Base-by-base conservation (phyloP, 2,888 invertebrate genomes). In the Dendrolimus pini region DNA sequence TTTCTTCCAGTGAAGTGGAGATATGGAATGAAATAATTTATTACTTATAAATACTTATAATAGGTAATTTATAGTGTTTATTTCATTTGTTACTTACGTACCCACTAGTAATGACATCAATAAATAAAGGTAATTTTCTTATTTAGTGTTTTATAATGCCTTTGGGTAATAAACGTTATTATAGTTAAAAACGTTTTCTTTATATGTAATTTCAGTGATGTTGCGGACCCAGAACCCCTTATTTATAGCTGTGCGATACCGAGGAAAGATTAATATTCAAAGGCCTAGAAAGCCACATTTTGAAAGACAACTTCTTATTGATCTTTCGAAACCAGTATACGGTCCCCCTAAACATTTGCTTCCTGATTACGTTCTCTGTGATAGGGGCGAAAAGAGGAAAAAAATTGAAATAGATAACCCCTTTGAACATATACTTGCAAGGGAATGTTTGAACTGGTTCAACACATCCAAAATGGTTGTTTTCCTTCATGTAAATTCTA, bases 241-340 rank as follows among this genome's bases (percentile, higher is more conserved):
- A n/a, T 62, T 91, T 13, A 81, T 94, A 68, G 90, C 93, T 7
- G 93, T 93, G 74, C 90, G 96, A 66, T 95, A 92, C 77, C 91
- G 94, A 30, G 94, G 94, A 2, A 95, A 96, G 86, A 94, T 96
- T 57, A 96, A 96, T 72, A 93, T 96, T 54, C 94, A 95, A 77
- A 93, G 89, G 64, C 96, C 96, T 1, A 92, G 91, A 71, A 84
- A 92, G 56, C 94, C 95, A 1, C 95, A 95, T 78, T 95, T 93
- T 74, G 92, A 93, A 65, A 92, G 94, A 64, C 94, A 94, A 14
- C 90, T 92, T 65, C 89, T 94, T 54, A 78, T 94, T 55, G 93
- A 93, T 64, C 83, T 96, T n/a, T 82, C 94, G 0, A 92, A 93
- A 71, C 96, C 96, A 0, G 85, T 86, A 54, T 94, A 92, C 70